These are phyloP conservation scores for Drosophila cardini DNA, from an alignment of 1,140 invertebrate species.

Conservation along the genomic window DNA sequence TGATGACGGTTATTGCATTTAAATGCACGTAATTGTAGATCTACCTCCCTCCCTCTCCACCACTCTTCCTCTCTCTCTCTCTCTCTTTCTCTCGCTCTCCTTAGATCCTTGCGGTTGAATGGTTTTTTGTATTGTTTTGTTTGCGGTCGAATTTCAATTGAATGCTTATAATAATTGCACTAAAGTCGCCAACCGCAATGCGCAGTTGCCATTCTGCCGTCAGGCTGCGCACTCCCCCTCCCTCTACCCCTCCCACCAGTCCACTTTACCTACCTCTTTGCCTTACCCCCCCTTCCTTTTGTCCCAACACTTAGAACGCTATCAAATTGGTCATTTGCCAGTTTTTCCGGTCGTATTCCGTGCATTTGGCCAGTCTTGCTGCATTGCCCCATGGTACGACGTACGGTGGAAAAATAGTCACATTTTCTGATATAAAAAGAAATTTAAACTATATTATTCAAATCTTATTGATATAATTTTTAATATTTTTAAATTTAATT, in stretches of 20 bases:
- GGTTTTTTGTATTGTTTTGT: background rate
- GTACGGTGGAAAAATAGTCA: no score
- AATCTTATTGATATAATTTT: no score
- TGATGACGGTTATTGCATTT: conserved; percentile 83
- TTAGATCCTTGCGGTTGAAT: conserved; percentile 58
- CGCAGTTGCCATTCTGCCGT: conserved; percentile 63
- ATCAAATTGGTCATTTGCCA: conserved; percentile 36
- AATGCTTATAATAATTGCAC: conserved; percentile 81
- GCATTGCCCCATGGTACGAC: background rate
- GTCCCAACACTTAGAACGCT: background rate
- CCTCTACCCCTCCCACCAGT: background rate
- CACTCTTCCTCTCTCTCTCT: no score
- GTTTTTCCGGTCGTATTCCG: conserved; percentile 68
- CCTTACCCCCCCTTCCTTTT: background rate
- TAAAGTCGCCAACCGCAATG: conserved; percentile 77
- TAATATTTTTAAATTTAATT: no score
- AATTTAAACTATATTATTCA: no score
- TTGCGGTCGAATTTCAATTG: conserved; percentile 78
- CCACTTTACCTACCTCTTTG: background rate
- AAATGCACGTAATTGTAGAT: conserved; percentile 78
- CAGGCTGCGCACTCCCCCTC: background rate
- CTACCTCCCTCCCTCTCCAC: background rate
- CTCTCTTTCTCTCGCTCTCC: no score
- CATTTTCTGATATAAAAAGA: no score
- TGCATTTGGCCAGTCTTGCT: conserved; percentile 11